Conservation (phyloP, 2,113 vertebrate genomes). For the Neoarius graeffei region DNA sequence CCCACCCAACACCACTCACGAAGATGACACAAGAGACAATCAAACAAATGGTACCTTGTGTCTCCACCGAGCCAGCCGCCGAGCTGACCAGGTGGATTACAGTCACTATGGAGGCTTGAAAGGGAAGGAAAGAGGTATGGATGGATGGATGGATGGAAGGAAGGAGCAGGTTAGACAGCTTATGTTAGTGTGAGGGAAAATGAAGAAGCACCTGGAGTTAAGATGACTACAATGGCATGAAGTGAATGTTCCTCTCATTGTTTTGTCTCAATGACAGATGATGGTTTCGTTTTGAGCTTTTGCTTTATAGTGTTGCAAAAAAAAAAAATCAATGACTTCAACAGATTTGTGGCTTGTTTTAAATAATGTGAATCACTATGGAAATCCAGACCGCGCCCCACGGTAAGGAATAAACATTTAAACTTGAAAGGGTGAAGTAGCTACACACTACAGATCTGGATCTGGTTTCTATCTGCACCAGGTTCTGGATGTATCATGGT, state of each 20-base stretch:
- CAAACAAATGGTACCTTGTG: slow-evolving; percentile 86
- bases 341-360: not conserved
- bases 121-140: slow-evolving; percentile 72
- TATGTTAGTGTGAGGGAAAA: slow-evolving; percentile 68
- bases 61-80: slow-evolving; percentile 89
- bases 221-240: slow-evolving; percentile 44
- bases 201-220: slow-evolving; percentile 41
- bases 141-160: slow-evolving; percentile 72
- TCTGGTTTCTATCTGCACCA: not conserved
- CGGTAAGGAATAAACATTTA: too few species aligned
- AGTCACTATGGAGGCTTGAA: slow-evolving; percentile 96
- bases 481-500: slow-evolving; percentile 11
- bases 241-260: not conserved
- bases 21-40: slow-evolving; percentile 17
- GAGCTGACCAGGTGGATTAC: slow-evolving; percentile 96
- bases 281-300: not conserved
- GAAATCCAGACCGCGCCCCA: too few species aligned
- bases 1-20: slow-evolving; percentile 51
- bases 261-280: not conserved
- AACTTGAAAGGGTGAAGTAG: too few species aligned
- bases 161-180: slow-evolving; percentile 79
- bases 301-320: not conserved
- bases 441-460: not conserved
- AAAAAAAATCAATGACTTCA: not conserved
- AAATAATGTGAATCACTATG: not conserved